Base-by-base conservation (phyloP, 2,888 invertebrate species). In the Cenopis cana region DNA sequence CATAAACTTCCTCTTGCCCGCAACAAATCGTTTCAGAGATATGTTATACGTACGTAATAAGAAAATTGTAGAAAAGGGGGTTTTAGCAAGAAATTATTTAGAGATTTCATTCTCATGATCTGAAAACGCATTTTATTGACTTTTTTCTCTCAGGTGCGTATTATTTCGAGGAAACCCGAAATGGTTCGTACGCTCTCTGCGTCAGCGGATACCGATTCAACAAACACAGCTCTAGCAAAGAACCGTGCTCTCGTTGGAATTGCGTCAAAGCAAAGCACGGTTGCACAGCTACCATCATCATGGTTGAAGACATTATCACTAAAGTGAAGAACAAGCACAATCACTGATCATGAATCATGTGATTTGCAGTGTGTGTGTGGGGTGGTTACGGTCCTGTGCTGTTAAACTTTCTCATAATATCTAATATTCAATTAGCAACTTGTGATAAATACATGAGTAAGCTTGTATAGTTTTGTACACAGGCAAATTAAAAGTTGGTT, bases 181-280 rank as follows among this genome's bases (percentile, higher is more conserved):
- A 60, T 12, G 65, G 65, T 5, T 59, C 36, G 1, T 65, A 60
- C 14, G 69, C 64, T 11, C 65, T 69, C 38, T 65, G 65, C 11
- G 12, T 69, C n/a, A 64, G 71, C n/a, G 29, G 29, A 2, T 74
- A 75, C 57, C 57, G 71, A 10, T 76, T 69, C 64, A 68, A 73
- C 56, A 71, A 66, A 18, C 68, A 68, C 60, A 74, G 59, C 17
- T 64, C 66, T 9, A 69, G 71, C 50, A 69, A 56, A 12, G 73
- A 73, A 3, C 8, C 36, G n/a, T 5, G n/a, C 8, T 69, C 69
- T 8, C 65, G 65, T 6, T 70, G 70, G 70, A 69, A 33, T 52
- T 70, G 70, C 11, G 54, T 70, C 9, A 54, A 59, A 4, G 70
- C 70, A 0, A 70, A 70, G 59, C 18, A 14, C 14, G 65, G 65